Base-by-base conservation (phyloP, 2,113 vertebrate genomes). In the Grantiella picta region DNA sequence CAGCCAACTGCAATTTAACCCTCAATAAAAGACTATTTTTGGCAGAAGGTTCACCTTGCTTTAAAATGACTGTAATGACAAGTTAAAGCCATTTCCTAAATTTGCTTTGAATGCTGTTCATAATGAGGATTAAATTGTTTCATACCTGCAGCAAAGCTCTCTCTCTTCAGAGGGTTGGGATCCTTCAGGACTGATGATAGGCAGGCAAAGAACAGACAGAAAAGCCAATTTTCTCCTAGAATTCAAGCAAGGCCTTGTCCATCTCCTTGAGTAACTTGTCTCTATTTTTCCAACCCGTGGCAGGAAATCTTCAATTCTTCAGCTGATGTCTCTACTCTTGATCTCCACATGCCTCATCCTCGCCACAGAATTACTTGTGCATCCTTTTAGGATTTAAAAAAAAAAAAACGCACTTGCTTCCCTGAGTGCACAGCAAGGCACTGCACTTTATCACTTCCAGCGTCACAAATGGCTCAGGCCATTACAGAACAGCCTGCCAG, bases 11-110 rank as follows among this genome's bases (percentile, higher is more conserved):
- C 29, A 69, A 29, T 35, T 47, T 52, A 88, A 60, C 66, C 44
- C 93, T 94, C 87, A 94, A 42, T 40, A 68, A 86, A 95, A 93
- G 84, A 65, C 95, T 96, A 33, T 42, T 96, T 76, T 76, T 68
- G 68, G 77, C 83, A 61, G 69, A 65, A 68, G 38, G 82, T 64
- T 90, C 75, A 89, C 49, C 82, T 68, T 73, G 9, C 68, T 94
- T 96, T 79, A 91, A 53, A 83, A 77, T 85, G 19, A 80, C 59
- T 86, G 15, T 64, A 96, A 82, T 2, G 12, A 29, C 10, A 45
- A 80, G 53, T 86, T 81, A 82, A 93, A 95, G 50, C 54, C 76
- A 59, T 25, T 63, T 80, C 68, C 82, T 80, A 76, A 68, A 92
- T 69, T 73, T 47, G 29, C 49, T 90, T 56, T 77, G 85, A 95